Percentiles rank a stretch among this genome's conserved stretches.
Evolutionary conservation across 2,797 vertebrate genomes (phyloP).

Genomic region (Esox masquinongy): DNA sequence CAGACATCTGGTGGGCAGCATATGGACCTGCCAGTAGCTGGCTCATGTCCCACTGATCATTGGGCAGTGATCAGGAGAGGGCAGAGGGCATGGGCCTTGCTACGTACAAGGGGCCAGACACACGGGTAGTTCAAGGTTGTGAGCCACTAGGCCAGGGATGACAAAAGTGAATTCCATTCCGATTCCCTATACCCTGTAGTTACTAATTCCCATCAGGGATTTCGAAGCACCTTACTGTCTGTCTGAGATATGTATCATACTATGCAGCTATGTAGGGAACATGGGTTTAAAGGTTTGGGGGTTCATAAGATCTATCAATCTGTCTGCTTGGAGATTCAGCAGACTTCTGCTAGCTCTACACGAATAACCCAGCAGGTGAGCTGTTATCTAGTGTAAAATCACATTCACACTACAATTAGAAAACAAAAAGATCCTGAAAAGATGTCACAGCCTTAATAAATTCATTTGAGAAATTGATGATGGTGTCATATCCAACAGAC

Average conservation of each 20-base stretch:
- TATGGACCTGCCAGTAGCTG: constrained; percentile 20
- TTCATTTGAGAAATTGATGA: neutral
- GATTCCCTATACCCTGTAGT: neutral
- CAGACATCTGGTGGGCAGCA: constrained; percentile 21
- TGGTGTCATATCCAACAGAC: neutral
- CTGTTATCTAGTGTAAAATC: neutral
- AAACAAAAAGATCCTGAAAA: too few relatives aligned
- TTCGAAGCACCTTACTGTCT: neutral
- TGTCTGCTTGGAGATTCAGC: neutral
- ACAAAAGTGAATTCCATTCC: neutral
- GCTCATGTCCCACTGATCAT: constrained; percentile 6
- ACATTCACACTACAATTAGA: neutral
- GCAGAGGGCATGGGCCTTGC: neutral
- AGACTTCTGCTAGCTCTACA: neutral
- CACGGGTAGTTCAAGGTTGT: neutral
- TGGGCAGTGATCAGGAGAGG: neutral
- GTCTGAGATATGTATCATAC: neutral
- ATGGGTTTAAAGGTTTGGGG: neutral
- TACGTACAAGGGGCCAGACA: neutral
- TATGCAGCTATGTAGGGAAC: neutral
- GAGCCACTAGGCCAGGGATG: neutral
- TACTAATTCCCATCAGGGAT: neutral
- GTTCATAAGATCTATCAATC: neutral
- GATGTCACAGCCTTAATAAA: neutral
- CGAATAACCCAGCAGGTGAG: neutral